Percentiles rank a stretch among this genome's conserved stretches.
These are phyloP conservation scores for Fragum whitleyi DNA, from an alignment of 2,888 invertebrate genomes.

Conservation along the genomic window DNA sequence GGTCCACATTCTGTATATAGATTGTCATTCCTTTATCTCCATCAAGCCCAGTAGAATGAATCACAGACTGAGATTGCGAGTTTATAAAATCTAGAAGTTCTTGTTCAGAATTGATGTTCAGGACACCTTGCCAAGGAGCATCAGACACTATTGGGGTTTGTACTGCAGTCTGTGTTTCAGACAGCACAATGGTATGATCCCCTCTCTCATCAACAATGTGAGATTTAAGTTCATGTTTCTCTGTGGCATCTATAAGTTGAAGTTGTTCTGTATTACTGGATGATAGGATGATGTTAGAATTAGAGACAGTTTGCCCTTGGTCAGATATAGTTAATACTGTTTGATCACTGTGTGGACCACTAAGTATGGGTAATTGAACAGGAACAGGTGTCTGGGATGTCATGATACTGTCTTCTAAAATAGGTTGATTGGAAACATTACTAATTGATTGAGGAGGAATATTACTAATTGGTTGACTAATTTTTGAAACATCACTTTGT, in stretches of 20 bases:
- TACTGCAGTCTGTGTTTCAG: slow-evolving; percentile 13
- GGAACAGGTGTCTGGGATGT: neutral
- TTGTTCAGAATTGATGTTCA: slow-evolving; percentile 61
- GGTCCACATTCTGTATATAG: slow-evolving; percentile 57
- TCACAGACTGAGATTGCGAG: slow-evolving; percentile 32
- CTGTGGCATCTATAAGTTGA: neutral
- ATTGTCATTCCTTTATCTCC: slow-evolving; percentile 57
- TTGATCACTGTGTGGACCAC: neutral
- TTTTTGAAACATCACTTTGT: neutral
- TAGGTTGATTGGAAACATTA: neutral
- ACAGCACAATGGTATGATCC: slow-evolving; percentile 19
- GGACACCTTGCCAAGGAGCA: slow-evolving; percentile 56
- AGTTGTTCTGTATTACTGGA: neutral
- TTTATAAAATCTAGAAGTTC: slow-evolving; percentile 56
- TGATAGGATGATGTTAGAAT: neutral
- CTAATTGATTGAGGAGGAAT: neutral
- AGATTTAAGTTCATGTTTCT: neutral
- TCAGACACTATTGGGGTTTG: slow-evolving; percentile 53
- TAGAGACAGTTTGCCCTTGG: neutral
- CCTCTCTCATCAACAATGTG: slow-evolving; percentile 48
- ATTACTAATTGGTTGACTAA: neutral
- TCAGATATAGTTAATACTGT: neutral
- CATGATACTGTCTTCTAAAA: neutral
- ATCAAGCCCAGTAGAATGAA: slow-evolving; percentile 29
- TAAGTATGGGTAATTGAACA: neutral